Conservation (phyloP, 2,888 invertebrate genomes). For the Pyrochroa serraticornis region DNA sequence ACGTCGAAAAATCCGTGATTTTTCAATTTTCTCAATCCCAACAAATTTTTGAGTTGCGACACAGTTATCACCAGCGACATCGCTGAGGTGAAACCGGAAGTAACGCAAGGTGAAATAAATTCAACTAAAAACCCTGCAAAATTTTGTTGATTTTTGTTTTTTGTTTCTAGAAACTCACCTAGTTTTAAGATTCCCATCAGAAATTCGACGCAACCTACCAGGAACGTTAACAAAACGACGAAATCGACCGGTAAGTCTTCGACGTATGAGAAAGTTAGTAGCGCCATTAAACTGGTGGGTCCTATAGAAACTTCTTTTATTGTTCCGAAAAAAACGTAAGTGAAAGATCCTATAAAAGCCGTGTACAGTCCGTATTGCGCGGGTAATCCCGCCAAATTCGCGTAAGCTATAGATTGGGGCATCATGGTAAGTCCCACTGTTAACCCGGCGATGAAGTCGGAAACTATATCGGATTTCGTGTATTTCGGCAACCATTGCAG, state of each 20-base stretch:
- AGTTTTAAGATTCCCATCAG: constrained; percentile 82
- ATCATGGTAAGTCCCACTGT: constrained; percentile 91
- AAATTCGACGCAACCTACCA: constrained; percentile 78
- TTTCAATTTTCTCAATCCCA: constrained; percentile 69
- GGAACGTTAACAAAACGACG: constrained; percentile 76
- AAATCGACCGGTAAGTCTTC: constrained; percentile 72
- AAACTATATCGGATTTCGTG: constrained; percentile 69
- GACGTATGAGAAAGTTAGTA: constrained; percentile 79
- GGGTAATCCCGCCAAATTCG: constrained; percentile 80
- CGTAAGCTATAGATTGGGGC: constrained; percentile 93
- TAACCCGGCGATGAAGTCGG: constrained; percentile 86
- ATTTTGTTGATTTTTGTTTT: neutral
- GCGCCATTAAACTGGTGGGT: constrained; percentile 92
- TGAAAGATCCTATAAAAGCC: constrained; percentile 85
- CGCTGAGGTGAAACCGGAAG: constrained; percentile 84
- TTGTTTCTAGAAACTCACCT: constrained; percentile 61
- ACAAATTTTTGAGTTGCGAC: constrained; percentile 75
- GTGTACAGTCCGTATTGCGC: constrained; percentile 94
- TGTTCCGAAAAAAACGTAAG: constrained; percentile 88
- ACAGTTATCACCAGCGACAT: constrained; percentile 79
- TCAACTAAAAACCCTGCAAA: constrained; percentile 79
- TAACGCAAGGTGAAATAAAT: constrained; percentile 82
- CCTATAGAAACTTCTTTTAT: constrained; percentile 87
- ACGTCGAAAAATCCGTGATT: constrained; percentile 73
- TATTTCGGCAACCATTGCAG: constrained; percentile 72